These are phyloP conservation scores for Oryctolagus cuniculus DNA, from an alignment of 2,113 vertebrate genomes.

Conservation along the genomic window DNA sequence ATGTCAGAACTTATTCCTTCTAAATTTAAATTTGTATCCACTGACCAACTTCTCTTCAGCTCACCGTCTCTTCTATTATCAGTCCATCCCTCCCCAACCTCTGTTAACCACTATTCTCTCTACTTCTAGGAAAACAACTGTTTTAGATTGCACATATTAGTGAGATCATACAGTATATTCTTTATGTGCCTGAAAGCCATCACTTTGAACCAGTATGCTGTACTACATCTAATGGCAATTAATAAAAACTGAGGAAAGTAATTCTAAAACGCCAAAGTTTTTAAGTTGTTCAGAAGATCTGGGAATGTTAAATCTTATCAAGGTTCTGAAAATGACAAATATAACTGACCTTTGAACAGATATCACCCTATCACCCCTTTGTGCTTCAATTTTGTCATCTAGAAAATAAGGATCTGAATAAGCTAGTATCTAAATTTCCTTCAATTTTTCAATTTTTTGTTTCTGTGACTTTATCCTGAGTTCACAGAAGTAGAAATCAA, in stretches of 20 bases:
- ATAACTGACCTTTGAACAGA: neutral
- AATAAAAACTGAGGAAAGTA: neutral
- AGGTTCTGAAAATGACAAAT: neutral
- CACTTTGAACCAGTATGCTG: neutral
- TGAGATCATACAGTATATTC: neutral
- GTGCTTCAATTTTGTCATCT: neutral
- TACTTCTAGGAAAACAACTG: neutral
- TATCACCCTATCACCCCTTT: neutral
- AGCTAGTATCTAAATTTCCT: neutral
- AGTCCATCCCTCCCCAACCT: neutral
- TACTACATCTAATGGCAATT: neutral
- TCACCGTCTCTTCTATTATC: neutral
- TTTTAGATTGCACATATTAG: neutral
- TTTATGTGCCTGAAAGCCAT: neutral
- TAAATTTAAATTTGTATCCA: neutral
- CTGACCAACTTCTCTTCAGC: neutral
- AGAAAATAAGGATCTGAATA: neutral
- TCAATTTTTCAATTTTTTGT: neutral
- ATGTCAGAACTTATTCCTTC: neutral
- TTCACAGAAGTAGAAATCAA: constrained; percentile 17
- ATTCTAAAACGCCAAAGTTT: neutral
- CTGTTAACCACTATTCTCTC: neutral
- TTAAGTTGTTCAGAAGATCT: neutral
- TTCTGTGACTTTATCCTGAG: constrained; percentile 9
- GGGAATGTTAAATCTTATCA: neutral